Evolutionary conservation across 2,113 vertebrate genomes (phyloP).

Genomic region (Montifringilla adamsi): DNA sequence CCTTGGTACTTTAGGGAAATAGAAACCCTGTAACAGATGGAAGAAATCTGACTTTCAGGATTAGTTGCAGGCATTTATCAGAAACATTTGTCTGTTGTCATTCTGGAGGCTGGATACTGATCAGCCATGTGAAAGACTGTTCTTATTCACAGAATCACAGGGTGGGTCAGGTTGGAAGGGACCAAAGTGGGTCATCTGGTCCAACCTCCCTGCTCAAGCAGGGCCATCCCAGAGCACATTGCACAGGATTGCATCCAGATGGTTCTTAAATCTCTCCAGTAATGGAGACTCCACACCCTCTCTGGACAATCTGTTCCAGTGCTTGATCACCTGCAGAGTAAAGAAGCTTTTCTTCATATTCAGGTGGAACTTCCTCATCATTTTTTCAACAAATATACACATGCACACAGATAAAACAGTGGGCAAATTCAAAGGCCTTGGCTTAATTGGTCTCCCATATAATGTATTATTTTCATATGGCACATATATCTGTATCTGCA

Average conservation of each 20-base stretch:
- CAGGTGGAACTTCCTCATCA: background rate
- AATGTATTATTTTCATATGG: background rate
- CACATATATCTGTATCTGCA: background rate
- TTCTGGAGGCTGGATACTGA: background rate
- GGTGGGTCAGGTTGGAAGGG: background rate
- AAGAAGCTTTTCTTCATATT: background rate
- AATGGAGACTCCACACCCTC: background rate
- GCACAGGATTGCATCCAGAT: background rate
- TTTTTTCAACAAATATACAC: background rate
- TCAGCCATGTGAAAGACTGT: background rate
- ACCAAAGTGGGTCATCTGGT: background rate
- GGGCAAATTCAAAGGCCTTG: background rate
- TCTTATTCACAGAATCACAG: background rate
- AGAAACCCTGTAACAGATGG: conserved; percentile 7
- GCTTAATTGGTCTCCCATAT: background rate
- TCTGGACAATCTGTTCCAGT: background rate
- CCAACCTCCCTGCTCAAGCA: background rate
- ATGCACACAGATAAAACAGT: background rate
- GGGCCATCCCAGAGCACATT: background rate
- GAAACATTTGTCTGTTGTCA: conserved; percentile 4
- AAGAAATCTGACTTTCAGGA: conserved; percentile 3
- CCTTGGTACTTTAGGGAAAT: background rate
- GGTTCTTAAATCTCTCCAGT: background rate
- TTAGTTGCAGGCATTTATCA: background rate
- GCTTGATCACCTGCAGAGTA: background rate